Evolutionary conservation across 2,888 invertebrate genomes (phyloP).

Genomic region (Caradrina clavipalpis): DNA sequence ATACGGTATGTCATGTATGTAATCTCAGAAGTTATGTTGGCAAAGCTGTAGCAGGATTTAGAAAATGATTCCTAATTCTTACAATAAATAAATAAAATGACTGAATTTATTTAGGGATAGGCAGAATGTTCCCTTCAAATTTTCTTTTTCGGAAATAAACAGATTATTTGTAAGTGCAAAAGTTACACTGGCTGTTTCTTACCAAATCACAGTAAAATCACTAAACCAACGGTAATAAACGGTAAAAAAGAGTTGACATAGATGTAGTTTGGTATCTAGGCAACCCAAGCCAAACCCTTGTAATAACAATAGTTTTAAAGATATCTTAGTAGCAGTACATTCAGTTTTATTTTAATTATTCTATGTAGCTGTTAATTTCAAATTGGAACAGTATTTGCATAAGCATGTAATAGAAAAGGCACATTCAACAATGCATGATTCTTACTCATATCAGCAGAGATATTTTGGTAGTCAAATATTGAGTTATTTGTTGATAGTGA

Average conservation of each 20-base stretch:
- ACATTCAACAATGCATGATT: constrained; percentile 13
- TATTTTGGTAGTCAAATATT: constrained; percentile 30
- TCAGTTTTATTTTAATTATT: background rate
- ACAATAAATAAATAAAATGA: background rate
- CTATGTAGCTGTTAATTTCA: background rate
- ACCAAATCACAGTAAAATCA: background rate
- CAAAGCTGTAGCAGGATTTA: background rate
- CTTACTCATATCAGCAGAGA: constrained; percentile 4
- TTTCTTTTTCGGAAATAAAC: background rate
- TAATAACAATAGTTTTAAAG: background rate
- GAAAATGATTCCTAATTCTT: too few species aligned
- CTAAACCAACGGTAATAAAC: background rate
- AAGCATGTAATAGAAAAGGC: background rate
- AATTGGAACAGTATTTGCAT: background rate
- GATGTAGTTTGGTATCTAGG: too few species aligned
- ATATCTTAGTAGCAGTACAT: background rate
- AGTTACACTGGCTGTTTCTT: background rate
- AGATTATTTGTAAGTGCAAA: background rate
- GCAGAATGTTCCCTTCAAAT: too few species aligned
- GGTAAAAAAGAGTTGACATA: too few species aligned
- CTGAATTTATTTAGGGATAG: too few species aligned
- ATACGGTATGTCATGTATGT: too few species aligned
- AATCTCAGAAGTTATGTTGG: constrained; percentile 4
- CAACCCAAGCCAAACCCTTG: too few species aligned
- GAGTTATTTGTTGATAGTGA: constrained; percentile 17